Evolutionary conservation across 2,888 invertebrate species (phyloP), one percentile per base, ranked within the genome.

Genomic region (Podabrus alpinus): DNA sequence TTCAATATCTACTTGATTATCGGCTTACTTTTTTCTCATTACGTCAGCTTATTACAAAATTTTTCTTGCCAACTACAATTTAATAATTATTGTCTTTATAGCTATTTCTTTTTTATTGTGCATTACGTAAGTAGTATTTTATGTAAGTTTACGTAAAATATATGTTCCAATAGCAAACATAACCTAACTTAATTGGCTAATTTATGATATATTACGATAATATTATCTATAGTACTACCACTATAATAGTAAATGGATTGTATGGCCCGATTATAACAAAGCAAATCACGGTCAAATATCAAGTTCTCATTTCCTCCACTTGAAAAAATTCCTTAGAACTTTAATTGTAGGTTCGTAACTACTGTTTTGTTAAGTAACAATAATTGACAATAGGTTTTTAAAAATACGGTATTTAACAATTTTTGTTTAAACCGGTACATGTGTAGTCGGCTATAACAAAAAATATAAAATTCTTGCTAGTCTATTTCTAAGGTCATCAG

Each of bases 401-500:
- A 19, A 64, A 64, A 64, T 19, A 64, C 62, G 62, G 62, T 64
- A 64, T 19, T 19, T 64, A 62, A 16, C 7, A 67, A 67, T 67
- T 24, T 67, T 29, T 24, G 19, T 24, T n/a, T 68, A 68, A 68
- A 68, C 68, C 68, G 68, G 68, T 68, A 68, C 59, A 68, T 59
- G 19, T 59, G 16, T 62, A 61, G 29, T 11, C 66, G 59, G 67
- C n/a, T 21, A 21, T 64, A 19, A 64, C 67, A 67, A 72, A 72
- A 72, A 72, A 72, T 68, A 68, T 29, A 29, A 62, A 68, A 45
- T 72, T 68, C 68, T 61, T 25, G 66, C 59, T 66, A 68, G 72
- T 68, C 62, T 72, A 72, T 72, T 68, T 68, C 25, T 68, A 64
- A 72, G 72, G 72, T 72, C 72, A 72, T 67, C 72, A 68, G 72